These are phyloP conservation scores for Scaptodrosophila lebanonensis DNA, from an alignment of 1,140 invertebrate genomes.

Conservation along the genomic window DNA sequence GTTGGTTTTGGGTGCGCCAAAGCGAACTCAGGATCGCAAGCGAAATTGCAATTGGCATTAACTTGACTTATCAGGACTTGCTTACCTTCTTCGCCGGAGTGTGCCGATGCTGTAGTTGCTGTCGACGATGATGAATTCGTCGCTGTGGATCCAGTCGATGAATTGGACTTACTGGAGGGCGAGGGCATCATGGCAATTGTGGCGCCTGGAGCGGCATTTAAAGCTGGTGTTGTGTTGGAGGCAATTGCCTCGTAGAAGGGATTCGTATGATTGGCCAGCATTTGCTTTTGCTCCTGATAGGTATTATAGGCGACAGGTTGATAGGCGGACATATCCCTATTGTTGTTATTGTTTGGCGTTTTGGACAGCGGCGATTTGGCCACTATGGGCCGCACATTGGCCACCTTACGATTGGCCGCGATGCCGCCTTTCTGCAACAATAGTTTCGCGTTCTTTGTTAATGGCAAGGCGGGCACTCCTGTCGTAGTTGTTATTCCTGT, in stretches of 20 bases:
- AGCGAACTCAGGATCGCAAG: constrained; percentile 5
- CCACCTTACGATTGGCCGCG: constrained; percentile 62
- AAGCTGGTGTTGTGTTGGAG: constrained; percentile 3
- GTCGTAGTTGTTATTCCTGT: constrained; percentile 14
- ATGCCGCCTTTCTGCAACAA: constrained; percentile 49
- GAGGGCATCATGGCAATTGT: constrained; percentile 61
- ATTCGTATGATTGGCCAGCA: constrained; percentile 69
- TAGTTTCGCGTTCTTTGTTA: constrained; percentile 56
- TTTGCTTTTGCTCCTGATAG: constrained; percentile 64
- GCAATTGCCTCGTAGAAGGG: constrained; percentile 65
- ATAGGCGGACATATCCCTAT: constrained; percentile 32
- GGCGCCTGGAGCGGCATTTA: constrained; percentile 3
- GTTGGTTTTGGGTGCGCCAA: constrained; percentile 2
- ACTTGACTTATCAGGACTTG: constrained; percentile 11
- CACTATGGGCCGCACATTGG: constrained; percentile 73
- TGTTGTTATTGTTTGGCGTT: constrained; percentile 7
- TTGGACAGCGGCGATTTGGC: constrained; percentile 52
- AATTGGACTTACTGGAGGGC: constrained; percentile 70
- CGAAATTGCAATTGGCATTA: constrained; percentile 27
- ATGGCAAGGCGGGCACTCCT: not conserved
- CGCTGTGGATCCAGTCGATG: constrained; percentile 69
- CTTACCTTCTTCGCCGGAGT: constrained; percentile 74
- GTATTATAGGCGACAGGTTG: constrained; percentile 23
- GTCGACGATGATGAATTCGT: constrained; percentile 64
- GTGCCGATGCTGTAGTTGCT: constrained; percentile 37